These are phyloP conservation scores for Ypsolopha sequella DNA, from an alignment of 2,888 invertebrate species.

Conservation along the genomic window DNA sequence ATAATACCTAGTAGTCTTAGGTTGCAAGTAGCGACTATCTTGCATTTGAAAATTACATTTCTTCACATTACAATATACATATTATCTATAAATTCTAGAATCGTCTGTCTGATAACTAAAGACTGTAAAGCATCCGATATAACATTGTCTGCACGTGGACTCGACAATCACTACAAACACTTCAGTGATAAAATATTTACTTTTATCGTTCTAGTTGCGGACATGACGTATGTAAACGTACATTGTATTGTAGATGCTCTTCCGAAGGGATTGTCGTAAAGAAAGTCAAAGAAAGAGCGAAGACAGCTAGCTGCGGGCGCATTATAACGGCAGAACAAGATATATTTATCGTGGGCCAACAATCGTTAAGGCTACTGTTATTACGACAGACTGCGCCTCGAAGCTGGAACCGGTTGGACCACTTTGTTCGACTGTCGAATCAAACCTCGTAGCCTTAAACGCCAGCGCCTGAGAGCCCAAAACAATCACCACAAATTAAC, in stretches of 20 bases:
- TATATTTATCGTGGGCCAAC: conserved; percentile 50
- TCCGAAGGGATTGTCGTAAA: background rate
- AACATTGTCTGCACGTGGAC: no score
- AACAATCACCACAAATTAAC: conserved; percentile 6
- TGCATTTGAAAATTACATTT: no score
- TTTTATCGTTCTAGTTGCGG: no score
- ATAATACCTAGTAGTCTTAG: no score
- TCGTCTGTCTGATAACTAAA: background rate
- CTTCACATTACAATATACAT: no score
- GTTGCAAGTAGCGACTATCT: no score
- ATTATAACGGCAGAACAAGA: conserved; percentile 34
- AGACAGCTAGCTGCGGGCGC: conserved; percentile 11
- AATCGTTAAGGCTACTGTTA: conserved; percentile 61
- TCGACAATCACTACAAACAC: no score
- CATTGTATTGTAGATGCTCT: background rate
- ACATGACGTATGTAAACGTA: background rate
- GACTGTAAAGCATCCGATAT: background rate
- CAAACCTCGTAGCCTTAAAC: conserved; percentile 39
- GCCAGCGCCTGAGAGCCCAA: conserved; percentile 20
- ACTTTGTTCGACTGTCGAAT: conserved; percentile 37
- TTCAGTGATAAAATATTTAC: no score
- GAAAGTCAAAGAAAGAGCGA: conserved; percentile 10
- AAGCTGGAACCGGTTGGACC: conserved; percentile 43
- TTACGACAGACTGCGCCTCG: conserved; percentile 24
- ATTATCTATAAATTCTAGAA: no score